phyloP scores from a whole-genome alignment of 1,140 invertebrate species.

The Aphis gossypii region DNA sequence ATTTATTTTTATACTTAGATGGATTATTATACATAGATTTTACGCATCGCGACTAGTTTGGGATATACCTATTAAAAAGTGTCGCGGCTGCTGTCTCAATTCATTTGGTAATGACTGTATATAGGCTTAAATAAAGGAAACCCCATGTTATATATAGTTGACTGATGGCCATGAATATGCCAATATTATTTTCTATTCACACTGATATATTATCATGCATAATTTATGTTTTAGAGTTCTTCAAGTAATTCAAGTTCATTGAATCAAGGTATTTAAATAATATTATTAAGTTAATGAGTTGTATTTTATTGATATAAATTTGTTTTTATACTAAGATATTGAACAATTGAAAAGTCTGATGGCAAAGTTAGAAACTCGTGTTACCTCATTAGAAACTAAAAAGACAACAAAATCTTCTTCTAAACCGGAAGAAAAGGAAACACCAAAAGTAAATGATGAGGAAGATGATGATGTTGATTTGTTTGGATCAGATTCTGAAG shows the following conservation, averaged over 20 bases:
- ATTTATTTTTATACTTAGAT: no score
- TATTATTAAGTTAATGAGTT: background rate
- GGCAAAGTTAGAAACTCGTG: slow-evolving; percentile 60
- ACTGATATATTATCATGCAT: background rate
- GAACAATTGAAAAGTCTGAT: slow-evolving; percentile 59
- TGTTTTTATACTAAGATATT: slow-evolving; percentile 58
- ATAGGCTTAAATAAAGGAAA: no score
- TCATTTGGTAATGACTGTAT: no score
- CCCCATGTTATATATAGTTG: no score
- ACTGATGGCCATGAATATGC: no score
- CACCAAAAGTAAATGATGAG: slow-evolving; percentile 67
- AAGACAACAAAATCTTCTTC: slow-evolving; percentile 54
- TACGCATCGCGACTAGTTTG: no score
- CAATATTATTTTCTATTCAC: background rate
- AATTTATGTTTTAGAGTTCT: slow-evolving; percentile 20
- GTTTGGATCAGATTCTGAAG: slow-evolving; percentile 86
- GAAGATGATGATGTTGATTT: slow-evolving; percentile 82
- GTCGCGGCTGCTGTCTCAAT: no score
- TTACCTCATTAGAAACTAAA: slow-evolving; percentile 59
- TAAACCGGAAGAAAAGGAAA: slow-evolving; percentile 61
- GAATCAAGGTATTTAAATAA: slow-evolving; percentile 40
- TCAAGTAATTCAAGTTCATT: background rate
- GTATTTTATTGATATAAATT: background rate
- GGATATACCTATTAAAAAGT: no score
- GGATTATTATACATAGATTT: no score